Evolutionary conservation across 2,113 vertebrate genomes (phyloP), one percentile per base, ranked within the genome.

Genomic region (Aegithalos caudatus): DNA sequence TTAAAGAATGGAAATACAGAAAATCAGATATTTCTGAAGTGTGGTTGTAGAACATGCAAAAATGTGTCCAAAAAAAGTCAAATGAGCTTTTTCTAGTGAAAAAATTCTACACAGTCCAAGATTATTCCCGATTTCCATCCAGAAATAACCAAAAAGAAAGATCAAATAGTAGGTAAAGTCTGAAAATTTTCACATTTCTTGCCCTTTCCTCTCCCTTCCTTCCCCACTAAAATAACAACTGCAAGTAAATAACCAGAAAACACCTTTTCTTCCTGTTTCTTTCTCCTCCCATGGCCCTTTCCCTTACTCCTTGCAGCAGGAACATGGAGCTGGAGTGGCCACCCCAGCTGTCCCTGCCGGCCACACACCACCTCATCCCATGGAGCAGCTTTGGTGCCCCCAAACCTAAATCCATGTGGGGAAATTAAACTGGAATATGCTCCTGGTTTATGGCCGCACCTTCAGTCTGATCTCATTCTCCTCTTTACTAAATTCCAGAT

Each of bases 331-430:
- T 3, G 14, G 13, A 54, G 70, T 1, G 8, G 53, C 73, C 5
- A 7, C 25, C 40, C 51, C 64, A 11, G 56, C 33, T 24, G 40
- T 12, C 38, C 80, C 53, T 3, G 58, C 38, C 64, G 22, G 15
- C 29, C 16, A 5, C 44, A 6, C 7, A 2, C 35, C 53, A 3
- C 45, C 64, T 73, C 3, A 4, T 10, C 50, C 35, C 38, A 6
- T 0, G 8, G 84, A 18, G 50, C 81, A 38, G 40, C 71, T 66
- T 38, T 7, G 37, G 56, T 22, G 37, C 2, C 27, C 40, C 45
- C 2, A 2, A 47, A n/a, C n/a, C n/a, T n/a, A n/a, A n/a, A 53
- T 24, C 61, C 66, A 4, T 0, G 4, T 0, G 25, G 6, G 50
- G 12, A 65, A 37, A 12, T 14, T 2, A 8, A 40, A 12, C 9